These are phyloP conservation scores for Cryptotermes secundus DNA, from an alignment of 1,140 invertebrate genomes.

Conservation along the genomic window DNA sequence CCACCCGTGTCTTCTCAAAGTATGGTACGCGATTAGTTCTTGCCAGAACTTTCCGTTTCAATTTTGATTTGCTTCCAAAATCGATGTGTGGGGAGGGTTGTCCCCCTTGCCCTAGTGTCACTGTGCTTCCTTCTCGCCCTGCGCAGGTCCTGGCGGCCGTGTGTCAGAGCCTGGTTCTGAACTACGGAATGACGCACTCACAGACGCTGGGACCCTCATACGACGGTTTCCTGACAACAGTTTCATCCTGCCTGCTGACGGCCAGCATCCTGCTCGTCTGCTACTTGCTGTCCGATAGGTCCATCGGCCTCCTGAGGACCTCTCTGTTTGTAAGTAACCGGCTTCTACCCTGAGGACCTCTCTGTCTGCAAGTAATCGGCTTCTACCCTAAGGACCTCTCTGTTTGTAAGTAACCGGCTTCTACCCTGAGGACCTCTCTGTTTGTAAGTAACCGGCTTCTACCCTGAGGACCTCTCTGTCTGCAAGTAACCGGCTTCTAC, in stretches of 20 bases:
- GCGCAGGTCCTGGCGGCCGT: constrained; percentile 58
- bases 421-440: too few relatives aligned
- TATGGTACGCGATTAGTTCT: too few relatives aligned
- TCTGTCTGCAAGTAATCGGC: constrained; percentile 56
- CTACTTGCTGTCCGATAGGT: constrained; percentile 74
- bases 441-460: constrained; percentile 56
- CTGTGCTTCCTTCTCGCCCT: not conserved
- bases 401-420: constrained; percentile 56
- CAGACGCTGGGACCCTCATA: constrained; percentile 68
- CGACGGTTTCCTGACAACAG: constrained; percentile 72
- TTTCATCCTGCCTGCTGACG: constrained; percentile 70
- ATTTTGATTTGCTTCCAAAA: too few relatives aligned
- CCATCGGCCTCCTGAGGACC: constrained; percentile 67
- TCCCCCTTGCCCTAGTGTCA: too few relatives aligned
- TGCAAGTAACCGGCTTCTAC: too few relatives aligned
- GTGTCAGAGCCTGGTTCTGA: constrained; percentile 72
- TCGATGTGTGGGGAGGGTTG: too few relatives aligned
- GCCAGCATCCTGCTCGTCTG: constrained; percentile 67
- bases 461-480: too few relatives aligned
- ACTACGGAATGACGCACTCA: constrained; percentile 68
- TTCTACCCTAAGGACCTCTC: too few relatives aligned
- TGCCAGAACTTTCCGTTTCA: too few relatives aligned
- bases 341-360: too few relatives aligned
- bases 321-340: constrained; percentile 72
- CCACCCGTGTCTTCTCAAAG: too few relatives aligned